Base-by-base conservation (phyloP, 2,888 invertebrate species). In the Tridacna gigas region DNA sequence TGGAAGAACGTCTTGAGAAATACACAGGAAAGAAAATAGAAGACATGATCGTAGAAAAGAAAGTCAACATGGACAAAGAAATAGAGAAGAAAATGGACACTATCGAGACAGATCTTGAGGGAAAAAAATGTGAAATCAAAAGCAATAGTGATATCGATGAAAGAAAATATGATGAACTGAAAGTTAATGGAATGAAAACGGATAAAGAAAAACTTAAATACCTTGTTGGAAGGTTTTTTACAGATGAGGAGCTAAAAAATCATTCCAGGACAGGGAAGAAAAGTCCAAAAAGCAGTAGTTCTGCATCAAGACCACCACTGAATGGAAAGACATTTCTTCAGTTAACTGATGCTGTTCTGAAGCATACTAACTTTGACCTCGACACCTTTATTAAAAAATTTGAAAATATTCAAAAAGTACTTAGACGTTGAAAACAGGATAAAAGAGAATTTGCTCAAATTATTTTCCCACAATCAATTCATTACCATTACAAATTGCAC, bases 181-280 rank as follows among this genome's bases (percentile, higher is more conserved):
- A 51, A 51, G 51, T 51, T 51, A 51, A 51, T 51, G 51, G 51
- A 51, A 51, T 51, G 51, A 51, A 51, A 51, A 51, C 51, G 20
- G 69, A 69, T 47, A 37, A 74, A 63, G 79, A 79, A 45, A 79
- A 74, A 74, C 56, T 79, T 25, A 79, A 66, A 66, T 79, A 79
- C 47, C 73, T 79, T 26, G 63, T 63, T 22, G 18, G 28, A 60
- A 25, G 56, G 2, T 79, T 79, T n/a, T 79, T 79, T 56, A 65
- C 79, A 48, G 37, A 47, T 22, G 79, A 79, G n/a, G 73, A 79
- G 51, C 22, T 79, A n/a, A 65, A 37, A 48, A 79, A 73, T 47
- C 28, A 26, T 26, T 79, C 79, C 45, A 61, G 79, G 45, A 79
- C 74, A n/a, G 79, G 79, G 22, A 79, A 79, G 67, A 18, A 28